These are phyloP conservation scores for Petromus typicus DNA, from an alignment of 2,113 vertebrate species.

Conservation along the genomic window DNA sequence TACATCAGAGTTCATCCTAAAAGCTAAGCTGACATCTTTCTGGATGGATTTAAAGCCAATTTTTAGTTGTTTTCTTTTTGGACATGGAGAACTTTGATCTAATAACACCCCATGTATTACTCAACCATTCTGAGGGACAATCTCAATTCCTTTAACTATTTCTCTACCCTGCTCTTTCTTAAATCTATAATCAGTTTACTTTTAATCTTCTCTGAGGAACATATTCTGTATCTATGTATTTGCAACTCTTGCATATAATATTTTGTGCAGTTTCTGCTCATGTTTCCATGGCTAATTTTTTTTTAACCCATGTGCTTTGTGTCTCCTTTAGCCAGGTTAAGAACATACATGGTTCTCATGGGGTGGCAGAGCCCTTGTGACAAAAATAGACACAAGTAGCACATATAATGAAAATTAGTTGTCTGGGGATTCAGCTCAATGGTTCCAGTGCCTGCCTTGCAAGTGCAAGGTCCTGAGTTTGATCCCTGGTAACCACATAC, in stretches of 20 bases:
- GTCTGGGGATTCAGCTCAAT: no score
- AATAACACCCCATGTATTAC: slow-evolving; percentile 69
- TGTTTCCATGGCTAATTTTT: neutral
- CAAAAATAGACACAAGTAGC: neutral
- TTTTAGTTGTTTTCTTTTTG: slow-evolving; percentile 75
- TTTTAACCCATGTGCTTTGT: neutral
- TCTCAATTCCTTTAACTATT: slow-evolving; percentile 55
- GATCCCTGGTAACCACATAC: no score
- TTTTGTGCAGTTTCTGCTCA: neutral
- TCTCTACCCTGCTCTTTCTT: neutral
- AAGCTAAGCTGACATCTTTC: slow-evolving; percentile 80
- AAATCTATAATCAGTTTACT: neutral
- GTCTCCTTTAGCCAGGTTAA: neutral
- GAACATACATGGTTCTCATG: neutral
- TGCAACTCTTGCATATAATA: neutral
- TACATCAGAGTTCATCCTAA: slow-evolving; percentile 73
- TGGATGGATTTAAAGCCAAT: slow-evolving; percentile 70
- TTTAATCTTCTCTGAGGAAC: slow-evolving; percentile 17
- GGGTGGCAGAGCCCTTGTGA: neutral
- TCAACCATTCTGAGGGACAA: slow-evolving; percentile 42
- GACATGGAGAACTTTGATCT: slow-evolving; percentile 76
- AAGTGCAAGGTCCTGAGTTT: no score
- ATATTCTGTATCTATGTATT: neutral
- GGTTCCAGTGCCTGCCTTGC: no score
- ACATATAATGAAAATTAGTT: no score